Evolutionary conservation across 2,888 invertebrate genomes (phyloP).

Genomic region (Dorcus hopei): DNA sequence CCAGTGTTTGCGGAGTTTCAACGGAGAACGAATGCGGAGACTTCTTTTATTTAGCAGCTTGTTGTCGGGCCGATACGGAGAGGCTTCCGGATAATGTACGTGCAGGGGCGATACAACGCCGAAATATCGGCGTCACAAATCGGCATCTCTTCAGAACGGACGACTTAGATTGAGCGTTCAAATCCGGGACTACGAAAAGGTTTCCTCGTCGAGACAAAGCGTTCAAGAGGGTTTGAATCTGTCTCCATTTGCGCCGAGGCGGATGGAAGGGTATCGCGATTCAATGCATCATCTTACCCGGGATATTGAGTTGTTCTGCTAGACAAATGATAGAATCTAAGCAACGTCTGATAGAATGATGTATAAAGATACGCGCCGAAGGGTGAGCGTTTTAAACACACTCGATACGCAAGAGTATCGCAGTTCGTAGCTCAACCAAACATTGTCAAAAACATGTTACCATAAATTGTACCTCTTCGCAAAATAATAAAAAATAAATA

Average conservation of each 20-base stretch:
- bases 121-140: constrained; percentile 16
- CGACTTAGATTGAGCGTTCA: constrained; percentile 21
- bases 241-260: constrained; percentile 23
- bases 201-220: constrained; percentile 23
- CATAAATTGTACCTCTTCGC: too few species aligned
- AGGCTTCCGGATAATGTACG: constrained; percentile 2
- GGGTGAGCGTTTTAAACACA: too few species aligned
- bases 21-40: not conserved
- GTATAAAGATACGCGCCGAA: too few species aligned
- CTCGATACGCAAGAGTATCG: too few species aligned
- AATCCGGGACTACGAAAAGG: constrained; percentile 25
- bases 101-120: constrained; percentile 6
- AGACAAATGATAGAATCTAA: constrained; percentile 16
- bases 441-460: too few species aligned
- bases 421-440: too few species aligned
- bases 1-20: not conserved
- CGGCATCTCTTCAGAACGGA: constrained; percentile 21
- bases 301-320: constrained; percentile 15
- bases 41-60: constrained; percentile 12
- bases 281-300: constrained; percentile 17
- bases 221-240: constrained; percentile 25
- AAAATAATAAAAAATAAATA: too few species aligned
- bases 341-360: not conserved
- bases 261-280: constrained; percentile 18
- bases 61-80: constrained; percentile 2